A percentile compares a stretch with the other conserved stretches of the same genome.
Conservation (phyloP, 2,888 invertebrate genomes). For the Hypomecis atomaria region DNA sequence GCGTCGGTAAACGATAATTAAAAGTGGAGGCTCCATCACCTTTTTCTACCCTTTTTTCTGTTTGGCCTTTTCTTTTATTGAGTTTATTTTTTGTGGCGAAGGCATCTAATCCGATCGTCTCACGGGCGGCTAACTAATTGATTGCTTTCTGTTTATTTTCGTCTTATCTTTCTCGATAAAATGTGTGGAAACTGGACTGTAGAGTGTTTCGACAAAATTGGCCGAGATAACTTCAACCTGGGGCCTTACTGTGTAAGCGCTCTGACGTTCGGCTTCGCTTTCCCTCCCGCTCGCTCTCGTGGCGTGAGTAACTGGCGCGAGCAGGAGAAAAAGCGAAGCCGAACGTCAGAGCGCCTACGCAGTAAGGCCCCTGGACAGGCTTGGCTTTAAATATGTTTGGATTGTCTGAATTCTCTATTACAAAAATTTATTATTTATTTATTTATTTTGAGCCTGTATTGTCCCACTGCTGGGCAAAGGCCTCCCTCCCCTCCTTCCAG, state of each 20-base stretch:
- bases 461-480: no score
- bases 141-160: slow-evolving; percentile 68
- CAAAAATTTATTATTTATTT: neutral
- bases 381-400: no score
- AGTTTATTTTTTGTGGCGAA: slow-evolving; percentile 52
- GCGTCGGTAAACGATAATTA: slow-evolving; percentile 76
- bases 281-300: no score
- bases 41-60: slow-evolving; percentile 44
- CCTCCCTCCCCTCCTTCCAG: no score
- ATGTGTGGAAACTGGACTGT: slow-evolving; percentile 26
- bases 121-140: slow-evolving; percentile 71
- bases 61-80: slow-evolving; percentile 41
- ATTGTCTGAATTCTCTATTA: no score
- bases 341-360: no score
- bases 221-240: slow-evolving; percentile 17
- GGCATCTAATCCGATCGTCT: slow-evolving; percentile 61
- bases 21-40: slow-evolving; percentile 68
- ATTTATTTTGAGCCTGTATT: no score
- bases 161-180: slow-evolving; percentile 47
- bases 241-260: no score
- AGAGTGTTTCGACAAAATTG: slow-evolving; percentile 30
- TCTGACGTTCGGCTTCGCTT: no score
- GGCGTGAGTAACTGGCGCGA: no score
- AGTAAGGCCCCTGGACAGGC: no score
- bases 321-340: no score